Conservation (phyloP, 2,888 invertebrate genomes). For the Smittia aterrima region DNA sequence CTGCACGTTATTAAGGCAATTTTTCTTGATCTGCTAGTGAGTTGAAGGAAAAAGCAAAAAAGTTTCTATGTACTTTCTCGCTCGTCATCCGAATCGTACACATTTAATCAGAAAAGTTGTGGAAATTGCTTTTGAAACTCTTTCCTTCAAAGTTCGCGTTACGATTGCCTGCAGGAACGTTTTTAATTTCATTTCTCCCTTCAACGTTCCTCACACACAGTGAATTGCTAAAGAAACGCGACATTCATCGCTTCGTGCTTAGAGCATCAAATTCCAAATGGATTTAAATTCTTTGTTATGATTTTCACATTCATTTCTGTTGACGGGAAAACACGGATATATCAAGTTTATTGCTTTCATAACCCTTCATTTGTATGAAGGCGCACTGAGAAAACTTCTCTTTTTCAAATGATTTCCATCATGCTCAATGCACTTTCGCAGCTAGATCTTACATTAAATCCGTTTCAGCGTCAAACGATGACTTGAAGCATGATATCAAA, state of each 20-base stretch:
- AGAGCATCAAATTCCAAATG: conserved; percentile 24
- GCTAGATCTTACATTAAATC: too few relatives aligned
- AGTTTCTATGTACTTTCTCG: neutral
- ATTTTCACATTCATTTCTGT: neutral
- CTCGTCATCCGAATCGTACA: conserved; percentile 1
- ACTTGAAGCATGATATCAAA: too few relatives aligned
- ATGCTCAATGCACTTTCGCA: too few relatives aligned
- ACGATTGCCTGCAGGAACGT: conserved; percentile 23
- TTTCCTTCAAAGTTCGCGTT: neutral
- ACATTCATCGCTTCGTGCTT: neutral
- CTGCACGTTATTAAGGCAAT: too few relatives aligned
- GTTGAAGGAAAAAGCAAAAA: neutral
- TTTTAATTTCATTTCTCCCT: conserved; percentile 30
- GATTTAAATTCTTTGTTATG: neutral
- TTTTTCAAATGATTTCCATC: neutral
- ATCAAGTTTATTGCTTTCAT: conserved; percentile 33
- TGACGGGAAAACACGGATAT: neutral
- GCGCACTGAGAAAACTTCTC: neutral
- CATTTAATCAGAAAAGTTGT: conserved; percentile 27
- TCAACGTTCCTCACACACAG: neutral
- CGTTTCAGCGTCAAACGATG: too few relatives aligned
- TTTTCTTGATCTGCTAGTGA: neutral
- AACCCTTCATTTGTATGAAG: conserved; percentile 17
- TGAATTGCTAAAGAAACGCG: neutral
- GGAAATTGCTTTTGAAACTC: neutral